phyloP scores from a whole-genome alignment of 2,113 vertebrate genomes.

The Microcebus ravelobensis region DNA sequence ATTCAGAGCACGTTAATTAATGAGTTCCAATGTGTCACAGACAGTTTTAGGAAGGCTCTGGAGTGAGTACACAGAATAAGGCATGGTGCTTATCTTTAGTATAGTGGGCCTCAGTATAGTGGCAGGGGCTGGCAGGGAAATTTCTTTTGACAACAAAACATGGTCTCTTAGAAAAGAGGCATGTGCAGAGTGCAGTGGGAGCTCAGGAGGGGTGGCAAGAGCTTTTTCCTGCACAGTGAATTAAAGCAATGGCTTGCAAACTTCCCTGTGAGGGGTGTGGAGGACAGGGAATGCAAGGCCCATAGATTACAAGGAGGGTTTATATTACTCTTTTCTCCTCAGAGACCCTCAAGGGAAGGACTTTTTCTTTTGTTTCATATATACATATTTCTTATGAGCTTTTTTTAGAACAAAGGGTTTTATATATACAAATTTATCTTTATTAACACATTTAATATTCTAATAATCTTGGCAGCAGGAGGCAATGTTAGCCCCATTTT shows the following conservation, averaged over 20 bases:
- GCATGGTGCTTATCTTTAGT: not conserved
- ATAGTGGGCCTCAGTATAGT: not conserved
- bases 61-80: not conserved
- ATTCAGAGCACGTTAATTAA: not conserved
- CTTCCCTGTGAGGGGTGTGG: too few species aligned
- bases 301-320: fast-evolving
- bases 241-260: not conserved
- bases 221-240: not conserved
- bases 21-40: not conserved
- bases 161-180: not conserved
- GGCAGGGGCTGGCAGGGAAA: not conserved
- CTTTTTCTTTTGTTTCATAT: not conserved
- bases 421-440: not conserved
- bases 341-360: not conserved
- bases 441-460: not conserved
- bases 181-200: not conserved
- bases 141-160: not conserved
- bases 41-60: not conserved
- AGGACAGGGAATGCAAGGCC: not conserved
- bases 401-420: not conserved
- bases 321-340: not conserved
- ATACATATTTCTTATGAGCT: not conserved
- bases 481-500: not conserved
- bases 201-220: too few species aligned
- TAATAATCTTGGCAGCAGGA: not conserved